Evolutionary conservation across 2,113 vertebrate genomes (phyloP).

Genomic region (Neolamprologus longior): DNA sequence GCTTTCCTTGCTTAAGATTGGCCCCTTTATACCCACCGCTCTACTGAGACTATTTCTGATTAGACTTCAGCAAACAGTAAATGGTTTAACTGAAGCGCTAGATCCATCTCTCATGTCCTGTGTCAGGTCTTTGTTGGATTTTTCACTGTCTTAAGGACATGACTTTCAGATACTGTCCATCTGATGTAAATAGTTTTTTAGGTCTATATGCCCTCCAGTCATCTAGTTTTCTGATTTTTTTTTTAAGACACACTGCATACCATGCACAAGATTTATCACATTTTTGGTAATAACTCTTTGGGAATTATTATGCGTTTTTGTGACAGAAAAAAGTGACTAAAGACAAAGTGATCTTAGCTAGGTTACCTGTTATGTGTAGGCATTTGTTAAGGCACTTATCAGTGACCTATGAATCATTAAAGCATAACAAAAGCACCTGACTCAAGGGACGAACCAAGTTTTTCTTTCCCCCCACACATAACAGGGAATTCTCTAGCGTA

Average conservation of each 20-base stretch:
- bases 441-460: fast-evolving
- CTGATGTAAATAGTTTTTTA: background rate
- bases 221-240: fast-evolving
- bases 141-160: background rate
- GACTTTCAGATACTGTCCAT: background rate
- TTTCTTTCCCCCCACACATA: background rate
- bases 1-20: background rate
- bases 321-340: background rate
- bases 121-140: background rate
- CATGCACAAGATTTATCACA: fast-evolving
- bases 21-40: background rate
- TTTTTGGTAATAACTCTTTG: background rate
- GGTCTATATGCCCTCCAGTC: fast-evolving
- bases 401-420: background rate
- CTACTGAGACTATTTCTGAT: background rate
- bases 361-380: background rate
- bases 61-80: background rate
- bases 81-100: background rate
- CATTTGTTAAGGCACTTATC: background rate
- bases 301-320: background rate
- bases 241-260: background rate
- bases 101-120: background rate
- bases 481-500: background rate
- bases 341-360: background rate
- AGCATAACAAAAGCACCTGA: background rate